A percentile compares a stretch with the other conserved stretches of the same genome.
phyloP scores from a whole-genome alignment of 1,140 invertebrate genomes.

The Halyomorpha halys region DNA sequence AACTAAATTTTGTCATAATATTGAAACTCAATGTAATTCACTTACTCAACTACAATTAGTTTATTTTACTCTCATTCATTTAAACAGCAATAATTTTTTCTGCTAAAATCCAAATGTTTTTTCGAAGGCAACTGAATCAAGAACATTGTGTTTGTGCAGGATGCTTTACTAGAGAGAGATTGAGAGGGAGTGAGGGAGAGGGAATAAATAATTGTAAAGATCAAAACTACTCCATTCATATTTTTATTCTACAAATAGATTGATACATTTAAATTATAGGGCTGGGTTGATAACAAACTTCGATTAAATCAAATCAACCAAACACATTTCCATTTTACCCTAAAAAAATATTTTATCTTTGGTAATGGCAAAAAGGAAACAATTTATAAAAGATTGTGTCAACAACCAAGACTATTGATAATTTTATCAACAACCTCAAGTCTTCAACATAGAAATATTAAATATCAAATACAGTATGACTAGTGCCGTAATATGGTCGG shows the following conservation, averaged over 20 bases:
- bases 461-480: constrained; percentile 17
- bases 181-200: too few relatives aligned
- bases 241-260: constrained; percentile 22
- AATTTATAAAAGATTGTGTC: not conserved
- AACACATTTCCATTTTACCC: constrained; percentile 3
- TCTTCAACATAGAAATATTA: constrained; percentile 3
- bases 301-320: constrained; percentile 1
- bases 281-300: not conserved
- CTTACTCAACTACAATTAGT: too few relatives aligned
- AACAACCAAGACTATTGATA: not conserved
- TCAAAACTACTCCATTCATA: not conserved
- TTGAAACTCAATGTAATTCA: too few relatives aligned
- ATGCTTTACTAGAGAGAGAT: too few relatives aligned
- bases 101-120: too few relatives aligned
- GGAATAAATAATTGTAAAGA: too few relatives aligned
- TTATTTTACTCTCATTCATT: too few relatives aligned
- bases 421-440: not conserved
- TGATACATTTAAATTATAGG: constrained; percentile 14
- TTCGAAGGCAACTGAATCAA: too few relatives aligned
- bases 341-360: constrained; percentile 17
- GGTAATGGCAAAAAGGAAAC: constrained; percentile 3
- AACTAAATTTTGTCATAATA: too few relatives aligned
- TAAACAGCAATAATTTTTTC: too few relatives aligned
- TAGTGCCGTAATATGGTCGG: constrained; percentile 14
- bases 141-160: too few relatives aligned